phyloP scores from a whole-genome alignment of 2,888 invertebrate genomes.

The Drosophila percnosoma region DNA sequence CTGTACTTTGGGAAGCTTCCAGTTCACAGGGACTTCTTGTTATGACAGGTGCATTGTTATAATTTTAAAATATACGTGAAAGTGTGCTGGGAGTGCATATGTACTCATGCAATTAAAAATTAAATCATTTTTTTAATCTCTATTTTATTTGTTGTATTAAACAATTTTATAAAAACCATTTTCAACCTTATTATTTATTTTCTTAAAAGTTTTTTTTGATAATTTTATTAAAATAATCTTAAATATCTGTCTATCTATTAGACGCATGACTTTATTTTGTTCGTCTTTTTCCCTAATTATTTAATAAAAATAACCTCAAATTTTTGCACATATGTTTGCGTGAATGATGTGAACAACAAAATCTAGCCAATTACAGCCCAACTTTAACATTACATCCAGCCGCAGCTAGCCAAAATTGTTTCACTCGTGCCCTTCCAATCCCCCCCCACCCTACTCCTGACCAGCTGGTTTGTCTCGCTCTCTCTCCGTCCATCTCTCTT shows the following conservation, averaged over 20 bases:
- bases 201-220: too few relatives aligned
- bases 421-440: slow-evolving; percentile 10
- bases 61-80: neutral
- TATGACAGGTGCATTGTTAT: slow-evolving; percentile 16
- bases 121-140: too few relatives aligned
- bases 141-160: neutral
- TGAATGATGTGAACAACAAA: slow-evolving; percentile 34
- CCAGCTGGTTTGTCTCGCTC: neutral
- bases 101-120: neutral
- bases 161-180: neutral
- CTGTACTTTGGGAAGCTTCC: slow-evolving; percentile 9
- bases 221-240: too few relatives aligned
- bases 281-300: too few relatives aligned
- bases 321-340: neutral
- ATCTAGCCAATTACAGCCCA: slow-evolving; percentile 10
- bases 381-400: slow-evolving; percentile 5
- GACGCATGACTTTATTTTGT: too few relatives aligned
- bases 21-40: neutral
- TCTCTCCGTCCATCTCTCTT: slow-evolving; percentile 10
- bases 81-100: neutral
- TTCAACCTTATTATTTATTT: neutral
- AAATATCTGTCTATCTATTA: neutral
- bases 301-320: neutral
- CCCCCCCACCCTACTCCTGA: neutral
- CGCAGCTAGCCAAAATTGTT: slow-evolving; percentile 42